Conservation (phyloP, 2,113 vertebrate genomes). For the Phoenicopterus ruber region DNA sequence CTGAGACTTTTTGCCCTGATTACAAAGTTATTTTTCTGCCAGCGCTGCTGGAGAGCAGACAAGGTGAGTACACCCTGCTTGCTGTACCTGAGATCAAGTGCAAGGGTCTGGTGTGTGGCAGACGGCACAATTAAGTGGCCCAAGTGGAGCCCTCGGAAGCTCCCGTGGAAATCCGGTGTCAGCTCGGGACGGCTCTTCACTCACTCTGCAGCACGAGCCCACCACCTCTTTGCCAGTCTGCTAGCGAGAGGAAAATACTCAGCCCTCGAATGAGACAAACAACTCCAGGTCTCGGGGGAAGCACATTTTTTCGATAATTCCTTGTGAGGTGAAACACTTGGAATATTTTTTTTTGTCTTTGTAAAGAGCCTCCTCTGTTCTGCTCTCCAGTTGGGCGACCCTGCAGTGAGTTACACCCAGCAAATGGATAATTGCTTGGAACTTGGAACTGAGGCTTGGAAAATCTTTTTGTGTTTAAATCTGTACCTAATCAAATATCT, state of each 20-base stretch:
- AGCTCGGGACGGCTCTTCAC: neutral
- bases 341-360: neutral
- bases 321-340: conserved; percentile 32
- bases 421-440: conserved; percentile 40
- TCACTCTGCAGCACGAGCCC: neutral
- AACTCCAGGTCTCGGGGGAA: neutral
- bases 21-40: neutral
- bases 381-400: conserved; percentile 3
- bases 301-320: conserved; percentile 40
- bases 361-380: conserved; percentile 4
- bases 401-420: conserved; percentile 38
- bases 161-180: neutral
- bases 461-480: conserved; percentile 48
- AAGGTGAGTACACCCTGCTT: neutral
- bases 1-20: neutral
- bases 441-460: conserved; percentile 21
- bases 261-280: neutral
- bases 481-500: conserved; percentile 54
- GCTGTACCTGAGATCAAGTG: neutral
- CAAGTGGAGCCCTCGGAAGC: neutral
- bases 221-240: neutral
- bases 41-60: neutral
- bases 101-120: neutral
- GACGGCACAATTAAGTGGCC: neutral
- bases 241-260: neutral